phyloP scores from a whole-genome alignment of 2,888 invertebrate species.

The Hedychridium roseum region DNA sequence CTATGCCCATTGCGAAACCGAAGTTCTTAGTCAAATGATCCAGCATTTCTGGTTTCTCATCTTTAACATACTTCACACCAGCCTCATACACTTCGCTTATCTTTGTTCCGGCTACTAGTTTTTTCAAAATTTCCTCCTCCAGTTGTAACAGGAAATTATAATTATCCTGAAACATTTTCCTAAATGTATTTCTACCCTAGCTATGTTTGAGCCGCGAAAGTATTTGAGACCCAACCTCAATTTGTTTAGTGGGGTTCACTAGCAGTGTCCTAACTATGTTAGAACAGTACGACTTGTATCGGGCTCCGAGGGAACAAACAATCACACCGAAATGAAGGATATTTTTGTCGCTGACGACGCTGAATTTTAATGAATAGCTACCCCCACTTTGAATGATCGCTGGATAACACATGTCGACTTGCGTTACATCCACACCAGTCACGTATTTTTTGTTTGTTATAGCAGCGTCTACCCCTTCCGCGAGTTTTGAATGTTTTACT shows the following conservation, averaged over 20 bases:
- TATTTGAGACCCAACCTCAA: constrained; percentile 64
- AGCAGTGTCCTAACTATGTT: constrained; percentile 96
- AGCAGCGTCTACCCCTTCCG: constrained; percentile 93
- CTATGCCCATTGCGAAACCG: constrained; percentile 98
- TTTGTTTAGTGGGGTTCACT: constrained; percentile 85
- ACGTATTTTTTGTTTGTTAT: constrained; percentile 97
- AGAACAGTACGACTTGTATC: constrained; percentile 98
- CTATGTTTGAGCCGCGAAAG: neutral
- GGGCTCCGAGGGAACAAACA: constrained; percentile 90
- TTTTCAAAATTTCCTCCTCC: constrained; percentile 90
- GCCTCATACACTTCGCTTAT: constrained; percentile 88
- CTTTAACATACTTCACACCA: constrained; percentile 82
- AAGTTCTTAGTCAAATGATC: constrained; percentile 94
- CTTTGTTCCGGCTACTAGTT: constrained; percentile 82
- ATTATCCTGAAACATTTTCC: constrained; percentile 71
- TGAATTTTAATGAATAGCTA: constrained; percentile 96
- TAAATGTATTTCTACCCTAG: neutral
- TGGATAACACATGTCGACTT: constrained; percentile 97
- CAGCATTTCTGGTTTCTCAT: constrained; percentile 83
- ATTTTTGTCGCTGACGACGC: constrained; percentile 93
- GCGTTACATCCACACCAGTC: constrained; percentile 84
- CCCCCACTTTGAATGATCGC: constrained; percentile 99
- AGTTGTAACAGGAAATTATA: constrained; percentile 91
- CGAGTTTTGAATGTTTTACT: constrained; percentile 94
- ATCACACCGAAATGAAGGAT: constrained; percentile 95